A percentile compares a stretch with the other conserved stretches of the same genome.
Conservation (phyloP, 2,888 invertebrate genomes). For the Leptothorax acervorum region DNA sequence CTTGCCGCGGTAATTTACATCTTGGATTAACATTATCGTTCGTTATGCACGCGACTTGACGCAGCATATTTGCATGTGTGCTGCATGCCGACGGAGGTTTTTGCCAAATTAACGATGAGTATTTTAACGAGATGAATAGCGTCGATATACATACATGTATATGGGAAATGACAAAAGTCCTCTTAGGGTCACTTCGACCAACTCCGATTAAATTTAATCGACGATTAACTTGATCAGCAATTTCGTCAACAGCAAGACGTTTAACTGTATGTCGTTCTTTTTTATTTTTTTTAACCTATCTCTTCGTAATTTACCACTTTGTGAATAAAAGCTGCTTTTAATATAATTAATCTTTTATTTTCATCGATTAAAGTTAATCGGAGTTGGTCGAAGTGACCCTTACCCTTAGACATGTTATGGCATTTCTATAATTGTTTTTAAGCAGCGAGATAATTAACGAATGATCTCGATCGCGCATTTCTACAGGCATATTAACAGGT, state of each 20-base stretch:
- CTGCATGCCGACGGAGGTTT: background rate
- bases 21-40: constrained; percentile 11
- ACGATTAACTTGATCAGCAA: too few species aligned
- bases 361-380: too few species aligned
- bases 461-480: constrained; percentile 18
- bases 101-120: background rate
- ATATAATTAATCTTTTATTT: too few species aligned
- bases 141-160: background rate
- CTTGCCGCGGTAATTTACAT: background rate
- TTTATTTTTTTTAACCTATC: too few species aligned
- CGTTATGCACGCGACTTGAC: background rate
- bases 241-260: too few species aligned
- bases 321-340: too few species aligned
- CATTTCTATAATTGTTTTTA: background rate
- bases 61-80: background rate
- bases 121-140: background rate
- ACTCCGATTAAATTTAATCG: too few species aligned
- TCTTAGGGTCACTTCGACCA: background rate
- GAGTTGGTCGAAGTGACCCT: too few species aligned
- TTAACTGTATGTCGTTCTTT: too few species aligned
- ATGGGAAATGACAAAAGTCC: background rate
- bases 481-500: background rate
- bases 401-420: background rate
- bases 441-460: background rate
- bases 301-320: too few species aligned